phyloP scores from a whole-genome alignment of 2,113 vertebrate genomes.

The Erinaceus europaeus region DNA sequence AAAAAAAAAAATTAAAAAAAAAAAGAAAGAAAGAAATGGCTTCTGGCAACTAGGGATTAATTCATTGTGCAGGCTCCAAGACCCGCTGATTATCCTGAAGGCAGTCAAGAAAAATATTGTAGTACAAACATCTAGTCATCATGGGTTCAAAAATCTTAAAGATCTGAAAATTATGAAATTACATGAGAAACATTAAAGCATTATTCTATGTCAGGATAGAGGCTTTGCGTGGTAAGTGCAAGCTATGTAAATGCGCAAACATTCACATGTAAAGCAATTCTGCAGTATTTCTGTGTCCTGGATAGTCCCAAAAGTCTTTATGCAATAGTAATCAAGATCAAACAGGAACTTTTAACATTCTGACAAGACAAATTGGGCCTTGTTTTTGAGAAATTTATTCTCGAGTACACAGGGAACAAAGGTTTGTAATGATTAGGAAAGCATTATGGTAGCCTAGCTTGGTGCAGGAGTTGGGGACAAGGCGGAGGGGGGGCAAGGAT shows the following conservation, averaged over 20 bases:
- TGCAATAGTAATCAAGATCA: not conserved
- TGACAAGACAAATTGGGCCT: not conserved
- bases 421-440: not conserved
- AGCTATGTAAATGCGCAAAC: too few relatives aligned
- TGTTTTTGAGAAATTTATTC: not conserved
- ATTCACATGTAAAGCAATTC: not conserved
- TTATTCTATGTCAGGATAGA: not conserved
- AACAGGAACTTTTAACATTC: not conserved
- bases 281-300: not conserved
- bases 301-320: too few relatives aligned
- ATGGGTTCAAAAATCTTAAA: not conserved
- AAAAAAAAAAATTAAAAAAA: too few relatives aligned
- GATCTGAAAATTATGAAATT: not conserved
- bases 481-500: rapidly evolving
- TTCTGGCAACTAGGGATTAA: too few relatives aligned
- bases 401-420: not conserved
- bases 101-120: too few relatives aligned
- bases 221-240: not conserved
- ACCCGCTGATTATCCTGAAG: too few relatives aligned
- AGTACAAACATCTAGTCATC: too few relatives aligned
- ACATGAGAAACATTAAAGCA: not conserved
- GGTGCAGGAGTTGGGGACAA: too few relatives aligned
- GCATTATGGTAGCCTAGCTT: too few relatives aligned
- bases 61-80: too few relatives aligned
- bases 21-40: too few relatives aligned